These are phyloP conservation scores for Strigamia crassipes DNA, from an alignment of 2,888 invertebrate species.

Conservation along the genomic window DNA sequence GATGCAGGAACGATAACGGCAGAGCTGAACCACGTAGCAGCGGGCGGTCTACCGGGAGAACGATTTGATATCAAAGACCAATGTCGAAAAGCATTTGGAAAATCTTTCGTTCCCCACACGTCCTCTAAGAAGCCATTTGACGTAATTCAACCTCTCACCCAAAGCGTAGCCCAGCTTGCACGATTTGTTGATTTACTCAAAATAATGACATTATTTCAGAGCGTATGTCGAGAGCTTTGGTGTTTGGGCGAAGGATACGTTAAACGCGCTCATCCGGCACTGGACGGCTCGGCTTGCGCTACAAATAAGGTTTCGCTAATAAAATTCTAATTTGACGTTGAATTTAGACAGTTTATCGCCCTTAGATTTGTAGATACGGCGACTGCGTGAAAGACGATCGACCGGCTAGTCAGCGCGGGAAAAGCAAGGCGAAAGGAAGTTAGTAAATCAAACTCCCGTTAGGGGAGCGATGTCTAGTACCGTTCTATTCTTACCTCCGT, in stretches of 20 bases:
- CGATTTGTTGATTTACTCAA: too few relatives aligned
- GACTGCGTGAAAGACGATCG: neutral
- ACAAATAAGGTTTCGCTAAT: neutral
- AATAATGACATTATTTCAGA: constrained; percentile 51
- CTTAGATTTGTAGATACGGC: constrained; percentile 16
- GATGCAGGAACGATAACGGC: neutral
- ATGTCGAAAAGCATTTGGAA: constrained; percentile 20
- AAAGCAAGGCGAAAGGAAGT: neutral
- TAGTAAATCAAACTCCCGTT: neutral
- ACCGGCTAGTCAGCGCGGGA: neutral
- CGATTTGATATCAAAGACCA: neutral
- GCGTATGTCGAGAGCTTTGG: constrained; percentile 58
- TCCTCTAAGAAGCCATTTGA: neutral
- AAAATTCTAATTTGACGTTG: too few relatives aligned
- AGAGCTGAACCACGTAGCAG: neutral
- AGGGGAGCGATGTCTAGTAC: too few relatives aligned
- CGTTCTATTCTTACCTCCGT: too few relatives aligned
- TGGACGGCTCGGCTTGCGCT: constrained; percentile 58
- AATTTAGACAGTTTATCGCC: neutral
- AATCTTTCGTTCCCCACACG: neutral
- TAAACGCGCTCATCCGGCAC: constrained; percentile 58
- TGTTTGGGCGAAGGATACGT: constrained; percentile 57
- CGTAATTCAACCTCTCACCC: neutral
- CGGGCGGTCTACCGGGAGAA: constrained; percentile 22
- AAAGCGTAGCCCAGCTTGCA: too few relatives aligned